Conservation (phyloP, 2,797 vertebrate species). For the Sebastes itinus region DNA sequence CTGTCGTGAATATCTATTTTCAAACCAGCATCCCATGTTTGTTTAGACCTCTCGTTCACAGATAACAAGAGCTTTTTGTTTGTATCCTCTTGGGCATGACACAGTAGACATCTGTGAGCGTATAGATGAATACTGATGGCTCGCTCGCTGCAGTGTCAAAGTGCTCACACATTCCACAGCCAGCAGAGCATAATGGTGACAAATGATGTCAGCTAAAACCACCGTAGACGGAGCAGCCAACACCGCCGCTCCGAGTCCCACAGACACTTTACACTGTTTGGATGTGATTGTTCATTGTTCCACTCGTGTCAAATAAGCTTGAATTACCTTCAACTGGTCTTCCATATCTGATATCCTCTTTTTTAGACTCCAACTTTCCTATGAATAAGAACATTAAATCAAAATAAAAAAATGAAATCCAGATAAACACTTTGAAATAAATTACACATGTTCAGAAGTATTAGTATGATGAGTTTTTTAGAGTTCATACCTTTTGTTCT, state of each 20-base stretch:
- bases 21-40: slow-evolving; percentile 34
- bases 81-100: slow-evolving; percentile 43
- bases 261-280: slow-evolving; percentile 22
- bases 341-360: slow-evolving; percentile 94
- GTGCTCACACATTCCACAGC: slow-evolving; percentile 51
- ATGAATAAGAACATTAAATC: slow-evolving; percentile 7
- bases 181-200: slow-evolving; percentile 66
- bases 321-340: slow-evolving; percentile 92
- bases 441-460: not conserved
- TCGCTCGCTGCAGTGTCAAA: slow-evolving; percentile 44
- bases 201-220: slow-evolving; percentile 59
- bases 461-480: not conserved
- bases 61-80: slow-evolving; percentile 70
- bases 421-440: not conserved
- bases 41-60: slow-evolving; percentile 45
- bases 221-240: slow-evolving; percentile 20
- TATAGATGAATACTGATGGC: slow-evolving; percentile 49
- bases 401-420: not conserved
- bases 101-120: slow-evolving; percentile 54
- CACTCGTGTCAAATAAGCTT: not conserved
- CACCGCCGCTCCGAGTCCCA: slow-evolving; percentile 22
- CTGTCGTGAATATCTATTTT: slow-evolving; percentile 41
- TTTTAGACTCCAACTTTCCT: slow-evolving; percentile 91
- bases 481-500: slow-evolving; percentile 86
- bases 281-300: slow-evolving; percentile 3